Conservation (phyloP, 53 echinoderm and acorn worm genomes). For the Temnopleurus reevesii region DNA sequence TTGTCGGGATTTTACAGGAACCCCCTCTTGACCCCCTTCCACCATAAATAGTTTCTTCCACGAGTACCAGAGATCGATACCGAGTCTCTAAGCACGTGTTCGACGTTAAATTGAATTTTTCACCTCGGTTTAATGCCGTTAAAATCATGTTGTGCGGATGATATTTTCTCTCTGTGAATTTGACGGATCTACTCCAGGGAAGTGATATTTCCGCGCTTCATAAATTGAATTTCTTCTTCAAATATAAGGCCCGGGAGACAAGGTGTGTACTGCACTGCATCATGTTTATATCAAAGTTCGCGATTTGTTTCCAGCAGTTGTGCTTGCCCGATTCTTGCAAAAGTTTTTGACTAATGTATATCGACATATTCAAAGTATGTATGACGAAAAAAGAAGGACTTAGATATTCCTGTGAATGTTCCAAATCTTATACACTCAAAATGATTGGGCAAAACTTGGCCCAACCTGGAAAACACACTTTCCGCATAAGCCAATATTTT, state of each 20-base stretch:
- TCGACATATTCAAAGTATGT: no score
- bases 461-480: no score
- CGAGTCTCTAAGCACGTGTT: background rate
- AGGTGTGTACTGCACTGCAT: constrained; percentile 10
- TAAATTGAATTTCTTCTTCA: background rate
- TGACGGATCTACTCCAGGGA: background rate
- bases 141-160: background rate
- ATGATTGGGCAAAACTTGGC: no score
- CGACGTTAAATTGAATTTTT: background rate
- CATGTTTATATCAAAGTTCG: no score
- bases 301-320: no score
- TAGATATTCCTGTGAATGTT: no score
- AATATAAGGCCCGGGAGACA: background rate
- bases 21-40: background rate
- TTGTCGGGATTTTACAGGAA: no score
- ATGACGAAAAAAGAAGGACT: no score
- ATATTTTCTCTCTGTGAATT: background rate
- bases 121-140: background rate
- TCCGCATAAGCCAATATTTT: no score
- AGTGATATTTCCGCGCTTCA: background rate
- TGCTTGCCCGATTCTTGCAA: no score
- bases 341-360: no score
- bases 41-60: background rate
- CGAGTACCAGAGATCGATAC: background rate
- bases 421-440: no score